These are phyloP conservation scores for Sebastes iracundus DNA, from an alignment of 2,797 vertebrate genomes.

Conservation along the genomic window DNA sequence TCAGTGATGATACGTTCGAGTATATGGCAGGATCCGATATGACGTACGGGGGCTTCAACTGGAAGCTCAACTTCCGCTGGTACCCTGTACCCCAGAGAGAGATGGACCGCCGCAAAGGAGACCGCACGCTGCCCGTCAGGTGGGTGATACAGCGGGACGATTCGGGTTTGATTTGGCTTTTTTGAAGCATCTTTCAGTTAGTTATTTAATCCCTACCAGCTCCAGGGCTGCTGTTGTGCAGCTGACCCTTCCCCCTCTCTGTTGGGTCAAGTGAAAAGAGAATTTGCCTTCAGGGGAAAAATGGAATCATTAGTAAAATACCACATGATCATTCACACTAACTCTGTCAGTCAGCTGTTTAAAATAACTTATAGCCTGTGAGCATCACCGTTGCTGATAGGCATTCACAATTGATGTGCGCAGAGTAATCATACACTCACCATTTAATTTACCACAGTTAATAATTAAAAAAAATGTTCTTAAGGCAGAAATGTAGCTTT, in stretches of 20 bases:
- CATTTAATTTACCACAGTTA: conserved; percentile 30
- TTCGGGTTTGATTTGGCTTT: not conserved
- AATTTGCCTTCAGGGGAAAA: conserved; percentile 10
- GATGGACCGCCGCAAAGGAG: conserved; percentile 98
- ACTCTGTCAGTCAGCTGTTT: conserved; percentile 7
- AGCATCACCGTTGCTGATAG: not conserved
- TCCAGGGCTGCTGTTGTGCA: not conserved
- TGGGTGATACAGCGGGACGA: not conserved
- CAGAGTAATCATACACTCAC: not conserved
- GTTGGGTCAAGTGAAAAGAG: not conserved
- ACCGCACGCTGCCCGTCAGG: conserved; percentile 95
- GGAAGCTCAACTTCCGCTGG: conserved; percentile 99
- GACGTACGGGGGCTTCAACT: conserved; percentile 99
- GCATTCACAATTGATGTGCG: conserved; percentile 14
- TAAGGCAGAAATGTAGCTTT: not conserved
- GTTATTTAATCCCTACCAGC: not conserved
- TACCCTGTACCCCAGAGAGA: conserved; percentile 97
- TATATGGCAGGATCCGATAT: conserved; percentile 99
- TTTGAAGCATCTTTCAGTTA: not conserved
- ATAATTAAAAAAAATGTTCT: conserved; percentile 3
- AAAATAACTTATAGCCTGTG: not conserved
- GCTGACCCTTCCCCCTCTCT: not conserved
- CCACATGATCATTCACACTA: not conserved
- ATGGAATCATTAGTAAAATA: conserved; percentile 2
- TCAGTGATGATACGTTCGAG: conserved; percentile 98